Evolutionary conservation across 2,113 vertebrate species (phyloP).

Genomic region (Catharus minimus): DNA sequence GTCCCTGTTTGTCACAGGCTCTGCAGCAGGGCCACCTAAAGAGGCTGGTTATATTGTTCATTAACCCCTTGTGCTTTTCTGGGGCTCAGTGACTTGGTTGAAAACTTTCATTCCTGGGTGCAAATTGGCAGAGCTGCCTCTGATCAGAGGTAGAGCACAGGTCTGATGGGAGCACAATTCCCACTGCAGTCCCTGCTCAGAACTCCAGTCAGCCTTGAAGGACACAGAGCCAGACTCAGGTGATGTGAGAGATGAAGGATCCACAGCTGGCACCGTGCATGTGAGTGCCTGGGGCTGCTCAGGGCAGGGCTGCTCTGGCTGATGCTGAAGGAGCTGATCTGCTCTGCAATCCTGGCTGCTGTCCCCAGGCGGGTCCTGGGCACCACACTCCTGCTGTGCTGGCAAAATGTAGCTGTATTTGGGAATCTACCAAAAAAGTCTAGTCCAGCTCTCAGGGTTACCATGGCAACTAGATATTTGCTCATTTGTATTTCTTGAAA

Average conservation of each 20-base stretch:
- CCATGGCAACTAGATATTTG: slow-evolving; percentile 29
- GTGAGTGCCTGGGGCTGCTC: background rate
- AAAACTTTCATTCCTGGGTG: background rate
- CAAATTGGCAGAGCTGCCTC: background rate
- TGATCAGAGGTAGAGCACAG: background rate
- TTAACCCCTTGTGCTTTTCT: background rate
- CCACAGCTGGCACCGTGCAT: rapidly evolving
- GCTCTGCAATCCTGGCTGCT: background rate
- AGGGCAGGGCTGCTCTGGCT: background rate
- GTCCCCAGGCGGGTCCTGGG: rapidly evolving
- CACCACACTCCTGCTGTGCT: rapidly evolving
- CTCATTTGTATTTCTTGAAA: slow-evolving; percentile 52
- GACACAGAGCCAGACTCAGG: rapidly evolving
- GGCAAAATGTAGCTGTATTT: background rate
- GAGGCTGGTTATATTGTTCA: rapidly evolving
- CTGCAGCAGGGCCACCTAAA: background rate
- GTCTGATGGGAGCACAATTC: rapidly evolving
- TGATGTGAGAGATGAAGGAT: rapidly evolving
- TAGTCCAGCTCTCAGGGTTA: background rate
- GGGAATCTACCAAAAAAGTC: background rate
- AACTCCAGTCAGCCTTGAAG: rapidly evolving
- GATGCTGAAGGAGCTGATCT: background rate
- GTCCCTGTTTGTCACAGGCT: background rate
- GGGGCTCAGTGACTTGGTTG: background rate
- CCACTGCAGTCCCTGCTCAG: rapidly evolving